Base-by-base conservation (phyloP, 2,113 vertebrate species). In the Pygoscelis antarcticus region DNA sequence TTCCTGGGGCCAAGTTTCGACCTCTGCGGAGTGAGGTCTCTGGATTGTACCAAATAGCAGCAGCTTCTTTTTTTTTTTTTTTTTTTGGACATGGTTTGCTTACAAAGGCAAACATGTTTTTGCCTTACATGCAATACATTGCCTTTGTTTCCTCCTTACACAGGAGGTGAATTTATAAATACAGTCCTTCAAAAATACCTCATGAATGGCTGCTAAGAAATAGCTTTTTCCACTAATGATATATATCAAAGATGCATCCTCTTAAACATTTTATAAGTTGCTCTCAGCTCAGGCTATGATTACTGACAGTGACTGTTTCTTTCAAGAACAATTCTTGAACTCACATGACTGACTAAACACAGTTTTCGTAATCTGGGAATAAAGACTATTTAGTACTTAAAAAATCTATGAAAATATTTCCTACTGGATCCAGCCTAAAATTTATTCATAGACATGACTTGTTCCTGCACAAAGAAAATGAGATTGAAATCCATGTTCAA, bases 141-240 rank as follows among this genome's bases (percentile, higher is more conserved):
- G n/a, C n/a, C n/a, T n/a, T n/a, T n/a, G n/a, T n/a, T n/a, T n/a
- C n/a, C n/a, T n/a, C n/a, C n/a, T n/a, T 36, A 55, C 58, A 79
- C 14, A 82, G 80, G 34, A 87, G 36, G 76, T 68, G 51, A 94
- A 92, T 90, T 97, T 93, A 89, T 83, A 96, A 75, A 44, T 44
- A 80, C 11, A 54, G 26, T 77, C 70, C 85, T 97, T 90, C 74
- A 95, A 38, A 83, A 83, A 54, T 65, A 89, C 71, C 42, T 97
- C 79, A 71, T 4, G 71, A 94, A 87, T 34, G 40, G 65, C 96
- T 97, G 79, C 83, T 94, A 92, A 94, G 90, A 89, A 90, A 92
- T 54, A 89, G 7, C 18, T 75, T 91, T 91, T 96, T 65, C 58
- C 74, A 79, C 74, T 87, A 94, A 78, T 69, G 34, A 58, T 80